Conservation (phyloP, 2,797 vertebrate species). For the Orestias chungarensis region DNA sequence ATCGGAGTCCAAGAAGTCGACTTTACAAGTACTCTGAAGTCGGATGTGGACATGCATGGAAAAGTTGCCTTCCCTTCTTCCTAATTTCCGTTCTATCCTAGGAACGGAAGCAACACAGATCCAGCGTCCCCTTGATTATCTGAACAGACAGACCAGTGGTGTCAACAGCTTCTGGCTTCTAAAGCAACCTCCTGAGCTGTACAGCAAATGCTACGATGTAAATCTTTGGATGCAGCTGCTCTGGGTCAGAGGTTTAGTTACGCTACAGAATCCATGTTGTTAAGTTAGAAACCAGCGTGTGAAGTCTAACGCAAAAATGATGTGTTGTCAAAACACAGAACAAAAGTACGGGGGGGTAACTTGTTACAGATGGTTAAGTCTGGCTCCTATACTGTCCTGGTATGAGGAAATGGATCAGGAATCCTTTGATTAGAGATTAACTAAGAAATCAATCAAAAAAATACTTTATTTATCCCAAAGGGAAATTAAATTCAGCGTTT, state of each 20-base stretch:
- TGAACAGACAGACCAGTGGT: not conserved
- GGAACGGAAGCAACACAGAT: conserved; percentile 2
- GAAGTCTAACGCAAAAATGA: not conserved
- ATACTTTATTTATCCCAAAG: too few species aligned
- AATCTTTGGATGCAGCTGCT: not conserved
- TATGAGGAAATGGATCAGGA: not conserved
- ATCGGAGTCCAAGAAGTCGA: conserved; percentile 15
- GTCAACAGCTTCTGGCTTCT: not conserved
- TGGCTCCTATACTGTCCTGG: not conserved
- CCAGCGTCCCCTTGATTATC: not conserved
- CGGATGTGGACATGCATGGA: conserved; percentile 10
- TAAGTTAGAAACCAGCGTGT: not conserved
- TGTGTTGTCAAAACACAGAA: not conserved
- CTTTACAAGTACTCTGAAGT: conserved; percentile 13
- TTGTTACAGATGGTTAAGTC: not conserved
- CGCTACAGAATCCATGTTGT: not conserved
- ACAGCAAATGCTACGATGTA: too few species aligned
- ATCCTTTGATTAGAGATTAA: too few species aligned
- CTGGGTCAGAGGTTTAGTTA: not conserved
- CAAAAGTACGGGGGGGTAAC: not conserved
- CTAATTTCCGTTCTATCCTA: not conserved
- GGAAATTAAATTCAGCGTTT: too few species aligned
- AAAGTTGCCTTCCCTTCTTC: not conserved
- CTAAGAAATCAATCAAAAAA: too few species aligned
- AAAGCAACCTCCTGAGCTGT: not conserved